Conservation (phyloP, 2,888 invertebrate species). For the Xestia xanthographa region DNA sequence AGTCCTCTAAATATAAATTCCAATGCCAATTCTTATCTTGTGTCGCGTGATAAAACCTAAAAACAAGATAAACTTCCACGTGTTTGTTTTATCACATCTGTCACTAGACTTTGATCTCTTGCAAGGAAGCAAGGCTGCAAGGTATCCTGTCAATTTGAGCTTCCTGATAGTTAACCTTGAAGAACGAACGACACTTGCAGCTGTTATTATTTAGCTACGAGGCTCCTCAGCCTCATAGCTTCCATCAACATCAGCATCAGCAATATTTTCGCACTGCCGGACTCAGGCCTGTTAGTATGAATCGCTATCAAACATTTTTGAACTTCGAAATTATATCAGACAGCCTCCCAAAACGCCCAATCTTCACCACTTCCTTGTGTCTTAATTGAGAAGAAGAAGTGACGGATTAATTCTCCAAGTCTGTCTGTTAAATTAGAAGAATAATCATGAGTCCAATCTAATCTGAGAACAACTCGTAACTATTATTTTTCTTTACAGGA, state of each 20-base stretch:
- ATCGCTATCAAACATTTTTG: too few relatives aligned
- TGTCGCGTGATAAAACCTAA: constrained; percentile 10
- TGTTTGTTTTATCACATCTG: constrained; percentile 19
- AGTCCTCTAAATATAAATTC: not conserved
- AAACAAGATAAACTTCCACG: not conserved
- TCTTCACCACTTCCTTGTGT: not conserved
- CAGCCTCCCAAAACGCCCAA: not conserved
- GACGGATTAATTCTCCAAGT: not conserved
- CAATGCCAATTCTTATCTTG: not conserved
- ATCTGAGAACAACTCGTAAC: not conserved
- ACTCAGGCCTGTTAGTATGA: not conserved
- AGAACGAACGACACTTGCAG: not conserved
- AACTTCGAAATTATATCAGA: not conserved
- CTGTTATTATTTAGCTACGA: not conserved
- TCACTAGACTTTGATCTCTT: constrained; percentile 3
- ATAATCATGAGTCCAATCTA: not conserved
- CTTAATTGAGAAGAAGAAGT: not conserved
- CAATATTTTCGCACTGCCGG: not conserved
- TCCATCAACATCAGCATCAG: not conserved
- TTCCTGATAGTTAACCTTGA: not conserved
- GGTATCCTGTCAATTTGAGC: not conserved
- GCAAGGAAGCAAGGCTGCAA: not conserved
- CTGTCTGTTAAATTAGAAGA: not conserved
- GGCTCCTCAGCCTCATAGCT: not conserved
- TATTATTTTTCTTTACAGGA: constrained; percentile 75